These are phyloP conservation scores for Phortica okadai DNA, from an alignment of 2,888 invertebrate species.

Conservation along the genomic window DNA sequence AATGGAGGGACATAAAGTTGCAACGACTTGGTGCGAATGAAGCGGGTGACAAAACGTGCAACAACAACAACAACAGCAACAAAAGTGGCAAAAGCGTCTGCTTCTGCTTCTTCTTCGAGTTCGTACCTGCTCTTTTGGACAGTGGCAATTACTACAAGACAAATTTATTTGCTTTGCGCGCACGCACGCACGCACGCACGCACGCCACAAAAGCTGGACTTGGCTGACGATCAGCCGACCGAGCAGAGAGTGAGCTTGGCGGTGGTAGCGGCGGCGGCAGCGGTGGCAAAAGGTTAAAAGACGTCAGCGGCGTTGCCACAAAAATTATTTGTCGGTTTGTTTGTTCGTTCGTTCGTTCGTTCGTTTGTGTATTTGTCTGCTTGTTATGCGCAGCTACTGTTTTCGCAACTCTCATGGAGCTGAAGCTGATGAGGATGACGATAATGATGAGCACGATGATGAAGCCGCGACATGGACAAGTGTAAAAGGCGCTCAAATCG, in stretches of 20 bases:
- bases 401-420: slow-evolving; percentile 27
- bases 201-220: slow-evolving; percentile 36
- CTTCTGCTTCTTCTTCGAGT: background rate
- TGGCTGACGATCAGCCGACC: slow-evolving; percentile 51
- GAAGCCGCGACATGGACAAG: slow-evolving; percentile 58
- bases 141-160: slow-evolving; percentile 74
- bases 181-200: slow-evolving; percentile 57
- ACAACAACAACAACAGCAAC: background rate
- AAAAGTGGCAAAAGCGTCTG: background rate
- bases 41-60: slow-evolving; percentile 20
- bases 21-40: background rate
- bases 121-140: slow-evolving; percentile 51
- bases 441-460: background rate
- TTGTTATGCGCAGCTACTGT: slow-evolving; percentile 49
- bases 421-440: slow-evolving; percentile 5
- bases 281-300: background rate
- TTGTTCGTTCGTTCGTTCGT: background rate
- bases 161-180: slow-evolving; percentile 68
- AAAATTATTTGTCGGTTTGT: slow-evolving; percentile 1
- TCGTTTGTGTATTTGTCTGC: background rate
- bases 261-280: too few species aligned
- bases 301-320: background rate
- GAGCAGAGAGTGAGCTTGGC: background rate
- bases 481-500: slow-evolving; percentile 49
- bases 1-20: background rate